phyloP scores from a whole-genome alignment of 53 echinoderm and acorn worm species.

The Echinometra lucunter region DNA sequence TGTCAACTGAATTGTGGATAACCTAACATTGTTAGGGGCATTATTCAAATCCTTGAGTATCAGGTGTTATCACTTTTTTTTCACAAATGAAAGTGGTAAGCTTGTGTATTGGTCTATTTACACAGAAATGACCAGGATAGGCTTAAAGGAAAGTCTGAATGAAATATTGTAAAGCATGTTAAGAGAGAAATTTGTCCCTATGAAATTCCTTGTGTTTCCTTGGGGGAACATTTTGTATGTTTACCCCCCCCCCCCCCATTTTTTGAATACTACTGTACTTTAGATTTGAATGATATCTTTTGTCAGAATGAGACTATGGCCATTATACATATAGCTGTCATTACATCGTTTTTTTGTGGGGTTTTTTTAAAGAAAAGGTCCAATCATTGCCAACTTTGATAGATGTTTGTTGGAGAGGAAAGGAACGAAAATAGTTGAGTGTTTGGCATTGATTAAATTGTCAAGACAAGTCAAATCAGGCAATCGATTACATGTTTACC shows the following conservation, averaged over 20 bases:
- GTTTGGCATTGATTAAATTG: slow-evolving; percentile 32
- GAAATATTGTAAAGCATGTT: neutral
- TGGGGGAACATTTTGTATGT: no score
- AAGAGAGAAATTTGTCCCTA: neutral
- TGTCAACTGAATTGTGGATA: neutral
- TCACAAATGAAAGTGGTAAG: no score
- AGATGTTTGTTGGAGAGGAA: neutral
- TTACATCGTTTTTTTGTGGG: neutral
- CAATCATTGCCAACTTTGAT: neutral
- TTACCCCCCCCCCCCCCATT: no score
- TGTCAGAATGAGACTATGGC: no score
- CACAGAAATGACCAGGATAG: no score
- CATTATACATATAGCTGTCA: neutral
- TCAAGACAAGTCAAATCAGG: neutral
- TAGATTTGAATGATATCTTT: neutral
- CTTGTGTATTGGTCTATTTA: no score
- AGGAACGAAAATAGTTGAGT: neutral
- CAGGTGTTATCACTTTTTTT: no score
- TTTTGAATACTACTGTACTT: no score
- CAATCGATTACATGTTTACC: neutral
- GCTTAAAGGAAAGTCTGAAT: no score
- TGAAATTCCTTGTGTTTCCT: no score
- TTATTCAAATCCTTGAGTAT: no score
- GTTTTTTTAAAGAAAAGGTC: neutral
- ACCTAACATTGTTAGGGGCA: no score